Evolutionary conservation across 2,888 invertebrate species (phyloP).

Genomic region (Cacoxenus indagator): DNA sequence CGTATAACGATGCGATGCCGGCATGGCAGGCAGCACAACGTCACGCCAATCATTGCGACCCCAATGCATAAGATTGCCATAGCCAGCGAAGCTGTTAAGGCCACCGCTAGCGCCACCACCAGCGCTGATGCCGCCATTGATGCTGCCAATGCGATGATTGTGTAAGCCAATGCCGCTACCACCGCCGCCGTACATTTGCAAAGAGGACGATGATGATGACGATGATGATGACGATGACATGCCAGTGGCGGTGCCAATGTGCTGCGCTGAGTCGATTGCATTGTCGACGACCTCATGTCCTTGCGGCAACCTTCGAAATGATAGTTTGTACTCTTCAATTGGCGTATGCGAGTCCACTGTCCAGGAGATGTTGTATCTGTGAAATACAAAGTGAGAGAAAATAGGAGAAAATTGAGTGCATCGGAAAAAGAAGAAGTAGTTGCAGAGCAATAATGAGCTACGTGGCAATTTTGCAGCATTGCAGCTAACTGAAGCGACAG

Average conservation of each 20-base stretch:
- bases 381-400: slow-evolving; percentile 12
- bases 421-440: neutral
- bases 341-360: slow-evolving; percentile 78
- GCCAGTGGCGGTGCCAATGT: slow-evolving; percentile 68
- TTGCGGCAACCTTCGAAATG: slow-evolving; percentile 76
- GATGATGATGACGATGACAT: slow-evolving; percentile 51
- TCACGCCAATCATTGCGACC: slow-evolving; percentile 74
- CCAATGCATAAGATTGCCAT: slow-evolving; percentile 69
- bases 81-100: slow-evolving; percentile 58
- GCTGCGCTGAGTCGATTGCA: slow-evolving; percentile 67
- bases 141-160: slow-evolving; percentile 63
- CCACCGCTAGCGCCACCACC: too few species aligned
- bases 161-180: slow-evolving; percentile 50
- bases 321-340: slow-evolving; percentile 78
- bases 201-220: slow-evolving; percentile 55
- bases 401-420: neutral
- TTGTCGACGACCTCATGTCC: slow-evolving; percentile 72
- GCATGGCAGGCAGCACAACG: slow-evolving; percentile 74
- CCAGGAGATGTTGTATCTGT: slow-evolving; percentile 79
- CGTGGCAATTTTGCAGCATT: slow-evolving; percentile 23
- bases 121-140: slow-evolving; percentile 40
- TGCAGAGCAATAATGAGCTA: slow-evolving; percentile 20
- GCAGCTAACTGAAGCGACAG: neutral
- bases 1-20: slow-evolving; percentile 72
- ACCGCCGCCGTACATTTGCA: slow-evolving; percentile 58